phyloP scores from a whole-genome alignment of 2,113 vertebrate genomes.

The Jacana jacana region DNA sequence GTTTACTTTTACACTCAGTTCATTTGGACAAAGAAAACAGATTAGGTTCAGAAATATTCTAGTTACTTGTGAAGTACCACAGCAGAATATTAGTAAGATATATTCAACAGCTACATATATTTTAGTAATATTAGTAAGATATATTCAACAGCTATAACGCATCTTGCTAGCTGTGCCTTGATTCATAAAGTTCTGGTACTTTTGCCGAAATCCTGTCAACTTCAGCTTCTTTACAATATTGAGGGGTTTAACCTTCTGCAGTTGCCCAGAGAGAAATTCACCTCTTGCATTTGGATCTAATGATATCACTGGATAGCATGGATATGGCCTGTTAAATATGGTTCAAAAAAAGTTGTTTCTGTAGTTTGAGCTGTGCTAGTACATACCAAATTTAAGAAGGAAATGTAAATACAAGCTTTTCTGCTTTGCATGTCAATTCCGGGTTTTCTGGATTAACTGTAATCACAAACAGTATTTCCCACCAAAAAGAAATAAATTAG shows the following conservation, averaged over 20 bases:
- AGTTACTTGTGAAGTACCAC: not conserved
- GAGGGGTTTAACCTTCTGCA: not conserved
- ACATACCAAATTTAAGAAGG: not conserved
- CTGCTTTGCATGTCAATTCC: not conserved
- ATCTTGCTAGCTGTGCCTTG: not conserved
- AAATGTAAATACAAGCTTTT: not conserved
- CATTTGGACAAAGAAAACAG: not conserved
- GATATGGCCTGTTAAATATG: not conserved
- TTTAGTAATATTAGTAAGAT: not conserved
- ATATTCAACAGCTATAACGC: rapidly evolving
- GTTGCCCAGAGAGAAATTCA: not conserved
- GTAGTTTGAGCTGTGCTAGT: not conserved
- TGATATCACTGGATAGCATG: not conserved
- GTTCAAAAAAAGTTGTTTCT: not conserved
- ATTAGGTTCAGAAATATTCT: not conserved
- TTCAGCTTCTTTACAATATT: not conserved
- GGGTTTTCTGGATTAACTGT: not conserved
- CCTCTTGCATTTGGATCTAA: not conserved
- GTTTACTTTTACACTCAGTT: not conserved
- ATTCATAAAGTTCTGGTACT: not conserved
- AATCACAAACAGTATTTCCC: not conserved
- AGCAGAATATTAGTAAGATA: not conserved
- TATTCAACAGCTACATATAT: not conserved
- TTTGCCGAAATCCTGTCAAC: not conserved
- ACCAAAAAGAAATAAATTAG: too few species aligned